Evolutionary conservation across 2,888 invertebrate genomes (phyloP).

Genomic region (Halocaridina rubra): DNA sequence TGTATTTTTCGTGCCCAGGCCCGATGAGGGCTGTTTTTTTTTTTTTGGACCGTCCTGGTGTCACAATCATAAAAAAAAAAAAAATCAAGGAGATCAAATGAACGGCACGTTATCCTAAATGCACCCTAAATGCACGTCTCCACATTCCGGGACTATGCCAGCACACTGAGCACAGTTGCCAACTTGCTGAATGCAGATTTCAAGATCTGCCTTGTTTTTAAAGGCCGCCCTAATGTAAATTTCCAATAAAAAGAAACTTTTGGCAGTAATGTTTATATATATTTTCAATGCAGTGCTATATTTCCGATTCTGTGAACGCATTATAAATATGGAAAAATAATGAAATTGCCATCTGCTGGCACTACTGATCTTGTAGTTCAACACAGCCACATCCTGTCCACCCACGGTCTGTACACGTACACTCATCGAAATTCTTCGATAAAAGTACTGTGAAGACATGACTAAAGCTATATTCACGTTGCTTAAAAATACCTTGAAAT

Average conservation of each 20-base stretch:
- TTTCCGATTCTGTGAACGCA: no score
- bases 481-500: no score
- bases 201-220: neutral
- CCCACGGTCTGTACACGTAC: neutral
- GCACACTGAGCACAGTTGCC: neutral
- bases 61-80: no score
- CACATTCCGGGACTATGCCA: no score
- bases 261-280: neutral
- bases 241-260: neutral
- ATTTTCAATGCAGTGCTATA: neutral
- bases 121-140: no score
- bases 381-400: no score
- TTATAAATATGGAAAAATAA: neutral
- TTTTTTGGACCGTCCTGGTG: no score
- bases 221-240: neutral
- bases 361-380: neutral
- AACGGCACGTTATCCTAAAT: neutral
- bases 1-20: no score
- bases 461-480: no score
- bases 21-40: no score
- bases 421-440: no score
- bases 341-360: neutral
- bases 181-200: neutral
- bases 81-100: neutral
- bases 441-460: no score